A percentile compares a stretch with the other conserved stretches of the same genome.
phyloP scores from a whole-genome alignment of 2,113 vertebrate genomes.

The Pelmatolapia mariae region DNA sequence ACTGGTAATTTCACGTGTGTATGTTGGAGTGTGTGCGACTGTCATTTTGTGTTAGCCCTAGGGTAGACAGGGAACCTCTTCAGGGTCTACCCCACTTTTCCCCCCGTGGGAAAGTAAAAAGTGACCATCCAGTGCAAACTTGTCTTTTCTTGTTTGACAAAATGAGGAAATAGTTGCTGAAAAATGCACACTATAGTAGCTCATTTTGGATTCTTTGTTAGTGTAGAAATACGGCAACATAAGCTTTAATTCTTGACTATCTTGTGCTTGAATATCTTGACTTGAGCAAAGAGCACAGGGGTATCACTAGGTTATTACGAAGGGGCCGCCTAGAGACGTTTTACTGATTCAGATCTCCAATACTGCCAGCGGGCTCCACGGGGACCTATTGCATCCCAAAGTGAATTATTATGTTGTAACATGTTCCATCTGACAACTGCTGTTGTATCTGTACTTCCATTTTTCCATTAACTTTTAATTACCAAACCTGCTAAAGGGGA shows the following conservation, averaged over 20 bases:
- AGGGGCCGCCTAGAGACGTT: background rate
- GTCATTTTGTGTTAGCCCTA: background rate
- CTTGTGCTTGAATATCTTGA: background rate
- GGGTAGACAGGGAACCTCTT: background rate
- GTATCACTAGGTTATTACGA: background rate
- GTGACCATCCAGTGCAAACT: background rate
- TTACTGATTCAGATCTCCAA: background rate
- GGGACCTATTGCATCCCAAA: slow-evolving; percentile 12
- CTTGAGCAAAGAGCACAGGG: background rate
- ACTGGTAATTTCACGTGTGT: background rate
- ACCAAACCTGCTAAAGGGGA: slow-evolving; percentile 43
- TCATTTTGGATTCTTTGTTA: background rate
- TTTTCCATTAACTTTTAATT: slow-evolving; percentile 59
- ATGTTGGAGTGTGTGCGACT: background rate
- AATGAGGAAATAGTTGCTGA: background rate
- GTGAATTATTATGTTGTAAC: slow-evolving; percentile 42
- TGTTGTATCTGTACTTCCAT: slow-evolving; percentile 1
- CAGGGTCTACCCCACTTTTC: background rate
- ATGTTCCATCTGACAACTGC: slow-evolving; percentile 29
- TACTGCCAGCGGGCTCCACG: background rate
- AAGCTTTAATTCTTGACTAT: background rate
- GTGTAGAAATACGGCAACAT: background rate
- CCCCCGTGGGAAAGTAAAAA: background rate
- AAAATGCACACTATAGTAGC: background rate
- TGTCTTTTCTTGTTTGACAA: background rate